These are phyloP conservation scores for Coptodon rendalli DNA, from an alignment of 2,113 vertebrate species.

Conservation along the genomic window DNA sequence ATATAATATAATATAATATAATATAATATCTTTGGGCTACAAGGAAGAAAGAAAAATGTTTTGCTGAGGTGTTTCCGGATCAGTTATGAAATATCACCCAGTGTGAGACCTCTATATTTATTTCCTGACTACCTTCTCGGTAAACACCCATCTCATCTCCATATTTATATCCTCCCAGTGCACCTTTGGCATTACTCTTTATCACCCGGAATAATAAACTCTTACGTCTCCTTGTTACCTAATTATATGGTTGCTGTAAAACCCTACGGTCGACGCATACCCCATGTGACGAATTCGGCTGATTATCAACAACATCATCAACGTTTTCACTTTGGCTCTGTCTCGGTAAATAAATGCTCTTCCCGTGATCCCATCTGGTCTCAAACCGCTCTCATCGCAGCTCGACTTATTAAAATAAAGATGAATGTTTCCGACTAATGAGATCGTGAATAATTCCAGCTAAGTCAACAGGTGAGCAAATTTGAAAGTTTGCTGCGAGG, in stretches of 20 bases:
- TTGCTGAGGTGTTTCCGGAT: neutral
- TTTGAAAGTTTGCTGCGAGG: neutral
- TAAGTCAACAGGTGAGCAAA: constrained; percentile 13
- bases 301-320: constrained; percentile 32
- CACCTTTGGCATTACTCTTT: constrained; percentile 62
- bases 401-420: neutral
- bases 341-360: constrained; percentile 24
- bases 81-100: neutral
- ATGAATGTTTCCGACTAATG: constrained; percentile 10
- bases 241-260: constrained; percentile 62
- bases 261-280: constrained; percentile 2
- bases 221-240: constrained; percentile 53
- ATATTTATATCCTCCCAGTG: constrained; percentile 51
- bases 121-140: constrained; percentile 11
- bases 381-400: neutral
- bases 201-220: constrained; percentile 57
- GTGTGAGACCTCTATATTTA: neutral
- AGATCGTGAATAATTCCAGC: constrained; percentile 21
- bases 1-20: neutral
- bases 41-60: neutral
- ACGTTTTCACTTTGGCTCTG: neutral
- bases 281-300: constrained; percentile 19
- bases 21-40: neutral
- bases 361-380: constrained; percentile 15
- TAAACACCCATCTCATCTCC: constrained; percentile 51